Evolutionary conservation across 2,113 vertebrate genomes (phyloP).

Genomic region (Saccopteryx bilineata): DNA sequence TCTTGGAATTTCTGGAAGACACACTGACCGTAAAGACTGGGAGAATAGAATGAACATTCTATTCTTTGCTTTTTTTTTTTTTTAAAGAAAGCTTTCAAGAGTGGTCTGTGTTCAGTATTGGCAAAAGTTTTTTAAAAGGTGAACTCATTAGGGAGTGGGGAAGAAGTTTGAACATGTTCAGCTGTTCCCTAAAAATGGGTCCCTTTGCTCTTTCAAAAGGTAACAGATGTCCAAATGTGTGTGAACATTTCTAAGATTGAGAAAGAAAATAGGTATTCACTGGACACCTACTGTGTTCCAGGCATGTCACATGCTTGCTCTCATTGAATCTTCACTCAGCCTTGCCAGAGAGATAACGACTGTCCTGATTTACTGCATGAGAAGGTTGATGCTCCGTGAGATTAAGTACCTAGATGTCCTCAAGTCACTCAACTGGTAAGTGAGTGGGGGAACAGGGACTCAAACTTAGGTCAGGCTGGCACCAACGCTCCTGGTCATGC

Average conservation of each 20-base stretch:
- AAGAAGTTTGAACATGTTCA: slow-evolving; percentile 4
- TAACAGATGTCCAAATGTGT: not conserved
- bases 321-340: slow-evolving; percentile 56
- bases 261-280: not conserved
- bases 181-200: not conserved
- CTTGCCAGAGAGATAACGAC: not conserved
- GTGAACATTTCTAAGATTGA: not conserved
- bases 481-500: not conserved
- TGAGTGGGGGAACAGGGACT: not conserved
- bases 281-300: slow-evolving; percentile 39
- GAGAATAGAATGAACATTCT: slow-evolving; percentile 65
- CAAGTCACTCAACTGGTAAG: slow-evolving; percentile 42
- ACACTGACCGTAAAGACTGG: slow-evolving; percentile 63
- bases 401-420: slow-evolving; percentile 52
- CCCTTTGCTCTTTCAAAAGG: not conserved
- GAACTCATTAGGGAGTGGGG: not conserved
- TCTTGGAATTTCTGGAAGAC: slow-evolving; percentile 82
- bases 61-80: slow-evolving; percentile 53
- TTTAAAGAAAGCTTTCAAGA: slow-evolving; percentile 44
- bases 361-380: slow-evolving; percentile 67
- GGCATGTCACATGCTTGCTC: not conserved
- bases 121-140: not conserved
- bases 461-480: not conserved
- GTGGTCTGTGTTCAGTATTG: not conserved
- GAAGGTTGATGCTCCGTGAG: slow-evolving; percentile 53